These are phyloP conservation scores for Neoarius graeffei DNA, from an alignment of 2,113 vertebrate species.

Conservation along the genomic window DNA sequence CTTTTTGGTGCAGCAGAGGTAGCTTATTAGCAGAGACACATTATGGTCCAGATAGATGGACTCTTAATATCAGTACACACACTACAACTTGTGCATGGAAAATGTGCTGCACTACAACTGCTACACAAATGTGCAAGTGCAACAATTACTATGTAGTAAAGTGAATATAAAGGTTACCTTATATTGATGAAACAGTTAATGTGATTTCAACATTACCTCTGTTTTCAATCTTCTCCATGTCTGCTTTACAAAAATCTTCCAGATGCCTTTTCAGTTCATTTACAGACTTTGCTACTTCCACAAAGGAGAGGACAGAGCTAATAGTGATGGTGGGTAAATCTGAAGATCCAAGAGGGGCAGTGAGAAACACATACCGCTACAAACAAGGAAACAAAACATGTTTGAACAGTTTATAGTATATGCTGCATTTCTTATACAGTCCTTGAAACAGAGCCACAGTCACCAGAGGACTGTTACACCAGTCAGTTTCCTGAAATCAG, in stretches of 20 bases:
- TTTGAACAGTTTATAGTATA: background rate
- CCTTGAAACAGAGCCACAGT: background rate
- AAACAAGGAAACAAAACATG: slow-evolving; percentile 9
- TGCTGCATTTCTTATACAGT: background rate
- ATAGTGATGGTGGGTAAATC: slow-evolving; percentile 49
- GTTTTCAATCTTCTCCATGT: slow-evolving; percentile 29
- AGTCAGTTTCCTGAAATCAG: background rate
- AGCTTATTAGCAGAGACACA: background rate
- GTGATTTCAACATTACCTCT: slow-evolving; percentile 25
- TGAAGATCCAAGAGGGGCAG: slow-evolving; percentile 47
- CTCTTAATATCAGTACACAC: background rate
- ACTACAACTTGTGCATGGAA: background rate
- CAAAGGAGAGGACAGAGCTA: slow-evolving; percentile 24
- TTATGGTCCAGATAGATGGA: background rate
- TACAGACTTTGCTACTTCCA: slow-evolving; percentile 28
- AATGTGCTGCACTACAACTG: background rate
- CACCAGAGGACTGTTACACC: background rate
- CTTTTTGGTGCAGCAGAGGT: background rate
- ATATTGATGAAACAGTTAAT: background rate
- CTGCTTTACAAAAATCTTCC: slow-evolving; percentile 21
- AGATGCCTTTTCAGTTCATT: slow-evolving; percentile 19
- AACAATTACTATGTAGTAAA: background rate
- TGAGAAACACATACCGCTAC: slow-evolving; percentile 32
- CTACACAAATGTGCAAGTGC: background rate
- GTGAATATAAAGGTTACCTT: background rate